These are phyloP conservation scores for Saxidomus purpurata DNA, from an alignment of 1,140 invertebrate genomes.

Conservation along the genomic window DNA sequence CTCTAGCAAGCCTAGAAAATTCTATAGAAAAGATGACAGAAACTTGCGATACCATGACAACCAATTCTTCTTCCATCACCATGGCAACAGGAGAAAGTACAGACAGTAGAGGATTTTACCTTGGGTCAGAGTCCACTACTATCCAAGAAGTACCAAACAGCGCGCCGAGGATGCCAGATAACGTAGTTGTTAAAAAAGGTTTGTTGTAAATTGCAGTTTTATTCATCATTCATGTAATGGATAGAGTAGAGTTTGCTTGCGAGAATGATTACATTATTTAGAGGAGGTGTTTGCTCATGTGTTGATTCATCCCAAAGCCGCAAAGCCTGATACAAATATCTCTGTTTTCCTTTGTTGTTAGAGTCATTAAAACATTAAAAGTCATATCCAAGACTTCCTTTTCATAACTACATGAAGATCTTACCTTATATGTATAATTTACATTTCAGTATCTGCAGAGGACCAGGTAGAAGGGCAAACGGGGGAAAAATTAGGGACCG, in stretches of 20 bases:
- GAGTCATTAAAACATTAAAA: too few relatives aligned
- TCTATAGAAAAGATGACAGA: slow-evolving; percentile 37
- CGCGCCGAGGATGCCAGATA: neutral
- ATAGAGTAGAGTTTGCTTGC: neutral
- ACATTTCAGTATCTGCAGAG: slow-evolving; percentile 40
- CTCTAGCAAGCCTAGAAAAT: slow-evolving; percentile 1
- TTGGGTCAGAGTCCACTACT: neutral
- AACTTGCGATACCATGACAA: neutral
- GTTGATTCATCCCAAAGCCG: too few relatives aligned
- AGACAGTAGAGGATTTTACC: neutral
- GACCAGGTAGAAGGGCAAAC: slow-evolving; percentile 60
- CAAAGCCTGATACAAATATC: too few relatives aligned
- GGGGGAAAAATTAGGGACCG: slow-evolving; percentile 65
- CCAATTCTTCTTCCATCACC: neutral
- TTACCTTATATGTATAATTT: too few relatives aligned
- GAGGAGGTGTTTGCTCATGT: too few relatives aligned
- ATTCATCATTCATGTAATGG: too few relatives aligned
- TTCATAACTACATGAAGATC: too few relatives aligned
- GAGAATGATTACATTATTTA: too few relatives aligned
- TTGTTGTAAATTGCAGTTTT: too few relatives aligned
- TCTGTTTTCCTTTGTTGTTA: too few relatives aligned
- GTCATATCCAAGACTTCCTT: too few relatives aligned
- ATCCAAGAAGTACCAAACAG: neutral
- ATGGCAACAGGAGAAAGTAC: neutral
- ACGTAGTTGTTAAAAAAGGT: slow-evolving; percentile 13